Evolutionary conservation across 2,888 invertebrate species (phyloP), one percentile per base, ranked within the genome.

Genomic region (Ptilodon capucinus): DNA sequence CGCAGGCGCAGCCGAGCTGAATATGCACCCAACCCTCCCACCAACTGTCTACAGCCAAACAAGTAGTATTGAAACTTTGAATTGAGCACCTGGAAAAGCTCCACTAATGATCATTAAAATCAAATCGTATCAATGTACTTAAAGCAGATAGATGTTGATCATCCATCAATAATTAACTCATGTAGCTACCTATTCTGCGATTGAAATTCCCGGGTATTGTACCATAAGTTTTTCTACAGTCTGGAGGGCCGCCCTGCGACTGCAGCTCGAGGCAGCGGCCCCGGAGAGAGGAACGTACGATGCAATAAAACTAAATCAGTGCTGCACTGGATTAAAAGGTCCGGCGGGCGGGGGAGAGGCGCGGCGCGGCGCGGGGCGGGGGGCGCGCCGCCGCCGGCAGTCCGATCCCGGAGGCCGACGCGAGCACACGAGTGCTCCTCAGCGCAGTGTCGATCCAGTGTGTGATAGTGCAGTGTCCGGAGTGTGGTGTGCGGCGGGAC

Each of bases 301-400:
- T 65, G 76, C 77, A 76, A 77, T 76, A 74, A 76, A 79, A 79
- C 71, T 79, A 81, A 81, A 79, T 76, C 71, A 75, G 70, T 66
- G 76, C 58, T 63, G 56, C 57, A 61, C 61, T 57, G 68, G 74
- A 74, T 71, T 67, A 71, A 74, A 73, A 72, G 76, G 68, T 69
- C 59, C 56, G 57, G 54, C 62, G 59, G 57, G 62, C 57, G 53
- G 48, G 54, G 47, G 45, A 49, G 40, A 46, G 52, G 48, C 52
- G 57, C 46, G 54, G 44, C 44, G 41, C 54, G 47, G 57, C 46
- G 51, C 57, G 44, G 40, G 50, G 51, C 57, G 52, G 68, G 64
- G 60, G 62, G 65, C 51, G 70, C 61, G 64, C 70, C 66, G 66
- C 64, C 66, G 58, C 74, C 74, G 74, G 72, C 80, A 81, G 83